Conservation (phyloP, 1,140 invertebrate species). For the Papilio aristodemus region DNA sequence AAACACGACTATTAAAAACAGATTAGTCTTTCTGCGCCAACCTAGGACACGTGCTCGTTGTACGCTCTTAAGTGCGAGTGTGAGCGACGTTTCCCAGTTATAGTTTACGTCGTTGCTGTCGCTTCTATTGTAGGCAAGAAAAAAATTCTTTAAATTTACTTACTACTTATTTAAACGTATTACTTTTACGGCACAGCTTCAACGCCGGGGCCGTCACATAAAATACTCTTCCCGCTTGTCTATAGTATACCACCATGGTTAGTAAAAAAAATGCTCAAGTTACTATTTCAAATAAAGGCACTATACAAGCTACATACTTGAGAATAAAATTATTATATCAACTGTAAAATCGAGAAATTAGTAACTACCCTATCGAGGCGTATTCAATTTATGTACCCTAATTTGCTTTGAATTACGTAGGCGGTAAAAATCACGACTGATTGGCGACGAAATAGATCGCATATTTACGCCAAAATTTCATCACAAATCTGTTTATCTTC, state of each 20-base stretch:
- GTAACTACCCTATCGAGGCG: neutral
- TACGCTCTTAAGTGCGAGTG: slow-evolving; percentile 23
- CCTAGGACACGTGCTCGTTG: slow-evolving; percentile 28
- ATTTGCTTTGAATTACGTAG: neutral
- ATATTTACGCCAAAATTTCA: neutral
- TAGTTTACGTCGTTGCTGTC: slow-evolving; percentile 15
- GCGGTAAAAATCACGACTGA: neutral
- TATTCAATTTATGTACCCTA: neutral
- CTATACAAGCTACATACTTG: too few relatives aligned
- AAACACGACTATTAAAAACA: slow-evolving; percentile 32
- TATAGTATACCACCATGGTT: too few relatives aligned
- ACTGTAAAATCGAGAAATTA: neutral
- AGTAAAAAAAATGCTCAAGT: too few relatives aligned
- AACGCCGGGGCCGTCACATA: too few relatives aligned
- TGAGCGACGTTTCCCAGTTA: slow-evolving; percentile 28
- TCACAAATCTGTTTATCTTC: neutral
- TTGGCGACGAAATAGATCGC: neutral
- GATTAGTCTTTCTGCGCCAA: slow-evolving; percentile 24
- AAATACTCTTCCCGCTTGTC: too few relatives aligned
- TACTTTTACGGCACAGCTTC: too few relatives aligned
- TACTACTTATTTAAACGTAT: too few relatives aligned
- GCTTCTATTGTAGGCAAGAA: neutral
- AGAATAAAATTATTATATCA: too few relatives aligned
- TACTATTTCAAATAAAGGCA: too few relatives aligned
- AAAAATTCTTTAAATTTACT: neutral